Evolutionary conservation across 2,888 invertebrate genomes (phyloP).

Genomic region (Pecten maximus): DNA sequence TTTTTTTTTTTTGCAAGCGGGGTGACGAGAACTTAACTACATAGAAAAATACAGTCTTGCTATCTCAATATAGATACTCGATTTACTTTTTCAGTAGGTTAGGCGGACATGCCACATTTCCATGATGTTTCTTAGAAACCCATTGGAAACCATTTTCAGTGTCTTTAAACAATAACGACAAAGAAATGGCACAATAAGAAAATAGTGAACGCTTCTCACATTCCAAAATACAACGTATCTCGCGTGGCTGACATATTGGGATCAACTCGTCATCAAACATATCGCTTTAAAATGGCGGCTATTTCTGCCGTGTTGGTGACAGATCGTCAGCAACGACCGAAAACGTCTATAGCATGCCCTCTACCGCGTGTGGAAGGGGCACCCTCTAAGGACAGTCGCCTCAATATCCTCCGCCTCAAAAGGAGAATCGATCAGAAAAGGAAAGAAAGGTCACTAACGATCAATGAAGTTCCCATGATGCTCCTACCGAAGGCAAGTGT

Average conservation of each 20-base stretch:
- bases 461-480: conserved; percentile 54
- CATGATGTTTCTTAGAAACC: not conserved
- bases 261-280: not conserved
- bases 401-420: conserved; percentile 26
- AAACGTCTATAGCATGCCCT: not conserved
- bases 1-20: too few relatives aligned
- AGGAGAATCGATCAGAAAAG: not conserved
- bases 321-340: not conserved
- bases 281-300: not conserved
- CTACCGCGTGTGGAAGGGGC: not conserved
- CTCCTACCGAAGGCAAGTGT: conserved; percentile 52
- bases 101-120: not conserved
- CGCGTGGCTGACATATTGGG: not conserved
- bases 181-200: not conserved
- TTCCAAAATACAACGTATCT: not conserved
- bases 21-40: too few relatives aligned
- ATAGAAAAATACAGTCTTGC: too few relatives aligned
- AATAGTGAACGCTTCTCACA: not conserved
- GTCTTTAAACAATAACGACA: not conserved
- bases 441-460: conserved; percentile 41
- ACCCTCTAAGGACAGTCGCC: not conserved
- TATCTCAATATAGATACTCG: too few relatives aligned
- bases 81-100: too few relatives aligned
- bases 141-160: not conserved
- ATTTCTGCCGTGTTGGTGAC: not conserved